Conservation (phyloP, 2,888 invertebrate genomes). For the Dasysyrphus tricinctus region DNA sequence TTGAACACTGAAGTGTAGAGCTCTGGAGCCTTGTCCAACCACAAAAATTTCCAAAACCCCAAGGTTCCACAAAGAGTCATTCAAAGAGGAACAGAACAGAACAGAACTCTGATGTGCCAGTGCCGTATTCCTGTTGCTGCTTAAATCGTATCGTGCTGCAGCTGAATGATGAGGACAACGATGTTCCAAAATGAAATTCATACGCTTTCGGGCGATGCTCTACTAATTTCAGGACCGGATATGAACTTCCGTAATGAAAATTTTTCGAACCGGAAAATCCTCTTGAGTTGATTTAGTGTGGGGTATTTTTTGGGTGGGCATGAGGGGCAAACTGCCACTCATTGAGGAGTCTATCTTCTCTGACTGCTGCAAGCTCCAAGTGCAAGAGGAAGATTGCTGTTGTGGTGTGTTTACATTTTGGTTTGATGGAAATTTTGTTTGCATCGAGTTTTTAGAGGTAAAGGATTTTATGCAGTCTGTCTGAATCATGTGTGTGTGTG, state of each 20-base stretch:
- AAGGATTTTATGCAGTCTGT: neutral
- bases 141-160: neutral
- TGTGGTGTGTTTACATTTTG: slow-evolving; percentile 70
- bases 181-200: slow-evolving; percentile 69
- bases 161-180: slow-evolving; percentile 69
- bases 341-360: slow-evolving; percentile 22
- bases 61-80: slow-evolving; percentile 67
- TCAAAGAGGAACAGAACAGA: neutral
- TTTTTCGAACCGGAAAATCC: slow-evolving; percentile 85
- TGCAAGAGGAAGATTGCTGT: slow-evolving; percentile 56
- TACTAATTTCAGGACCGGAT: slow-evolving; percentile 86
- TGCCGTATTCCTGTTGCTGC: slow-evolving; percentile 22
- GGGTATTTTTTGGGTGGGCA: slow-evolving; percentile 21
- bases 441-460: slow-evolving; percentile 41
- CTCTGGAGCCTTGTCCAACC: slow-evolving; percentile 59
- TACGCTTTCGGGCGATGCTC: slow-evolving; percentile 77
- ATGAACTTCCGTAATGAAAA: slow-evolving; percentile 95
- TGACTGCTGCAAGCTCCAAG: slow-evolving; percentile 31
- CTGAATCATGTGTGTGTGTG: slow-evolving; percentile 1
- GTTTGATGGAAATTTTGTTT: slow-evolving; percentile 68
- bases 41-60: slow-evolving; percentile 69
- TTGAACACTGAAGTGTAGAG: slow-evolving; percentile 61
- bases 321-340: slow-evolving; percentile 2
- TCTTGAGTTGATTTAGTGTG: slow-evolving; percentile 79
- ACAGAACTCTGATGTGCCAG: neutral